A percentile compares a stretch with the other conserved stretches of the same genome.
These are phyloP conservation scores for Tapirus indicus DNA, from an alignment of 2,797 vertebrate species.

Conservation along the genomic window DNA sequence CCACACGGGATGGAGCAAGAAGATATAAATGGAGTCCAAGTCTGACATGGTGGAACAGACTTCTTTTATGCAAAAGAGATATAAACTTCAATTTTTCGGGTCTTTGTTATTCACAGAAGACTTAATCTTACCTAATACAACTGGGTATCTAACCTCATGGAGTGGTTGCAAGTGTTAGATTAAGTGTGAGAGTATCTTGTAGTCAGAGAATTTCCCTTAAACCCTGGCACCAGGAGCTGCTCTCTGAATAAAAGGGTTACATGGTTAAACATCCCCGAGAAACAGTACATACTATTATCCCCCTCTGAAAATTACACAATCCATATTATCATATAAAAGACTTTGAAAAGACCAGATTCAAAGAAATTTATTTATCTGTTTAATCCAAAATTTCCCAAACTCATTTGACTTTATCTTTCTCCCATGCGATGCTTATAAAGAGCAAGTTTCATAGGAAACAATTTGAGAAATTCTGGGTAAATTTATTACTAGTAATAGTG, in stretches of 20 bases:
- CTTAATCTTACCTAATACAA: neutral
- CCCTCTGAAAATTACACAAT: neutral
- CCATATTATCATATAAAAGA: neutral
- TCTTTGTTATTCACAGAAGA: neutral
- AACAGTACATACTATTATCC: neutral
- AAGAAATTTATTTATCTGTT: neutral
- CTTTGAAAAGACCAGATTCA: neutral
- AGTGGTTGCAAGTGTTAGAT: neutral
- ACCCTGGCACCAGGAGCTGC: neutral
- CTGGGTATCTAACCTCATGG: neutral
- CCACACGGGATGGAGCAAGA: neutral
- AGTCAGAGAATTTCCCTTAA: neutral
- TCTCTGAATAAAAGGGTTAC: neutral
- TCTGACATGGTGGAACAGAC: neutral
- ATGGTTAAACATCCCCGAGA: neutral
- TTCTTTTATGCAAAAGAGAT: neutral
- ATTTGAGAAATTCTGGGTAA: slow-evolving; percentile 7
- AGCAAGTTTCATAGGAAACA: neutral
- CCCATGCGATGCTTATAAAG: neutral
- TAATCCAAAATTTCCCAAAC: neutral
- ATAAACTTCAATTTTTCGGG: neutral
- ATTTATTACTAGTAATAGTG: neutral
- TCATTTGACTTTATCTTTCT: neutral
- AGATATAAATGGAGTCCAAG: neutral
- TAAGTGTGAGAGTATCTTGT: neutral